phyloP scores from a whole-genome alignment of 2,888 invertebrate genomes.

The Linyphia triangularis region DNA sequence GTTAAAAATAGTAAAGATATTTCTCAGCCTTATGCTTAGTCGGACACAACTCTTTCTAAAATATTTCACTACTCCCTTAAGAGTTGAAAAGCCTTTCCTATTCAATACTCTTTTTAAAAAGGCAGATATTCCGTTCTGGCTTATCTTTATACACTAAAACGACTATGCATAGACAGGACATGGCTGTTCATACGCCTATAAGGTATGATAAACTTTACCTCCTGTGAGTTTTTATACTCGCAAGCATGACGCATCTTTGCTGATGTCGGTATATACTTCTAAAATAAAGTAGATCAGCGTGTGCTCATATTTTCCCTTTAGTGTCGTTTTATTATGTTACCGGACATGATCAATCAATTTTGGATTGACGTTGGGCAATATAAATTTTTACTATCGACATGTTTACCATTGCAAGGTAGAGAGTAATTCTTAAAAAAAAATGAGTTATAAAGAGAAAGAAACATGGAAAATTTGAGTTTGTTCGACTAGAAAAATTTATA shows the following conservation, averaged over 20 bases:
- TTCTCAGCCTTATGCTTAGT: too few relatives aligned
- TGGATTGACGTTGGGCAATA: background rate
- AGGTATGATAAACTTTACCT: background rate
- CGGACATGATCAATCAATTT: background rate
- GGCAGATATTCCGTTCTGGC: background rate
- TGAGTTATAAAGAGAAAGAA: too few relatives aligned
- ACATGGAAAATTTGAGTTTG: too few relatives aligned
- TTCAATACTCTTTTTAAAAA: slow-evolving; percentile 3
- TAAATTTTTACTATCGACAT: background rate
- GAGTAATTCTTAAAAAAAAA: too few relatives aligned
- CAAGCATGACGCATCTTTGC: background rate
- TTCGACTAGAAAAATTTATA: too few relatives aligned
- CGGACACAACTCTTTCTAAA: background rate
- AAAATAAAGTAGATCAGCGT: background rate
- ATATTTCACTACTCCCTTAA: background rate
- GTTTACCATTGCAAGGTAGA: too few relatives aligned
- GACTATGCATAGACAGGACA: background rate
- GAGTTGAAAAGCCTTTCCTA: background rate
- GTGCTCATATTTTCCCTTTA: background rate
- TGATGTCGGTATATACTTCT: background rate
- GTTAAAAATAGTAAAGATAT: background rate
- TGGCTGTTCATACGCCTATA: background rate
- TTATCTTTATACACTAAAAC: background rate
- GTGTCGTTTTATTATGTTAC: background rate
- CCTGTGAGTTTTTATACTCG: background rate